phyloP scores from a whole-genome alignment of 1,140 invertebrate genomes.

The Drosophila chauvacae region DNA sequence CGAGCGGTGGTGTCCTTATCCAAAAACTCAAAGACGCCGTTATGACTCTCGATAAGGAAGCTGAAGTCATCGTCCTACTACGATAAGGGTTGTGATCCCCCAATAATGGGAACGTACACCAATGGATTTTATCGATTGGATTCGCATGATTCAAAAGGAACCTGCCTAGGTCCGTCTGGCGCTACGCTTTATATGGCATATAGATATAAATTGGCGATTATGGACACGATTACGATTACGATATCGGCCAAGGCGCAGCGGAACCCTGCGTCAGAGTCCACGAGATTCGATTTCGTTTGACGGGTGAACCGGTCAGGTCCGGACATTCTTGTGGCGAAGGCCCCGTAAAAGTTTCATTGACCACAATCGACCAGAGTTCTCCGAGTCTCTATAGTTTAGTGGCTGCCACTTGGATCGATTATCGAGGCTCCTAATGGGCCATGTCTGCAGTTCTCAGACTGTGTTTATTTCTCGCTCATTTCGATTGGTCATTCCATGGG shows the following conservation, averaged over 20 bases:
- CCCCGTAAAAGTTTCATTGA: slow-evolving; percentile 33
- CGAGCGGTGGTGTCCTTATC: slow-evolving; percentile 8
- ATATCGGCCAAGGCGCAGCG: slow-evolving; percentile 6
- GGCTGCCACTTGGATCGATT: neutral
- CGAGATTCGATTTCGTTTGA: slow-evolving; percentile 1
- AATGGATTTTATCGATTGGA: slow-evolving; percentile 5
- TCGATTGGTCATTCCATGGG: slow-evolving; percentile 12
- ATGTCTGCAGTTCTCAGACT: slow-evolving; percentile 26
- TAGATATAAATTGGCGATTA: slow-evolving; percentile 18
- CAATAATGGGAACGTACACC: slow-evolving; percentile 16
- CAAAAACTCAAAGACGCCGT: neutral
- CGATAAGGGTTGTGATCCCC: slow-evolving; percentile 41
- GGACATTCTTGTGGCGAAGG: neutral
- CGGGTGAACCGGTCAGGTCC: neutral
- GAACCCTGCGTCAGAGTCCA: slow-evolving; percentile 15
- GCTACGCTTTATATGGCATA: slow-evolving; percentile 2
- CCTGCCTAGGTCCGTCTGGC: slow-evolving; percentile 1
- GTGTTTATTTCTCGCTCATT: slow-evolving; percentile 2
- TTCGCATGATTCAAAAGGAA: slow-evolving; percentile 24
- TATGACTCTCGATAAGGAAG: slow-evolving; percentile 17
- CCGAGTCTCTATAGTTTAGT: slow-evolving; percentile 4
- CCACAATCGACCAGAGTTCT: slow-evolving; percentile 7
- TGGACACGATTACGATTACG: slow-evolving; percentile 14
- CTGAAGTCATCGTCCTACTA: slow-evolving; percentile 38
- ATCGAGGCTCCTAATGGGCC: slow-evolving; percentile 30